Evolutionary conservation across 2,113 vertebrate species (phyloP).

Genomic region (Alexandromys fortis): DNA sequence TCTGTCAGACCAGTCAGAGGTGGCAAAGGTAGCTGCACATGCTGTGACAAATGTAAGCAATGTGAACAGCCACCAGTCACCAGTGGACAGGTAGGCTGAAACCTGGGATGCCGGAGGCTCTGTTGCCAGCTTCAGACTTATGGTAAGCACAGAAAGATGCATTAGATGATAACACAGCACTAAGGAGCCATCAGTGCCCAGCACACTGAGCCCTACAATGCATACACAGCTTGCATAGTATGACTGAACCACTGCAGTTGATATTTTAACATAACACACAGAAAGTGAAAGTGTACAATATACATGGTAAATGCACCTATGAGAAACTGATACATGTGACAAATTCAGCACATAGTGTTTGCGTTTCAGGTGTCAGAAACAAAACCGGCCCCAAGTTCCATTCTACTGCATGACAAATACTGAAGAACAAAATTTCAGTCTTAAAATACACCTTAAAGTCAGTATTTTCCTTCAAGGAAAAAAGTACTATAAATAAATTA

Average conservation of each 20-base stretch:
- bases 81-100: neutral
- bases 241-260: constrained; percentile 88
- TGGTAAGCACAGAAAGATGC: constrained; percentile 80
- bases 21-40: neutral
- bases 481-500: constrained; percentile 99
- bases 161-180: constrained; percentile 81
- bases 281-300: constrained; percentile 88
- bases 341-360: constrained; percentile 86
- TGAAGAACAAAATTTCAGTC: constrained; percentile 97
- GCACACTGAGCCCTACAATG: constrained; percentile 78
- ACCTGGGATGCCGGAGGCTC: neutral
- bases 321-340: constrained; percentile 91
- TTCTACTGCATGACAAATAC: constrained; percentile 96
- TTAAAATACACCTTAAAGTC: constrained; percentile 97
- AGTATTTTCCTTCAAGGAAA: constrained; percentile 99
- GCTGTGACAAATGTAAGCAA: neutral
- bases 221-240: constrained; percentile 88
- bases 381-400: constrained; percentile 94
- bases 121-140: constrained; percentile 69
- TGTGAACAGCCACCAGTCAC: neutral
- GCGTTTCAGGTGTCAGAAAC: constrained; percentile 94
- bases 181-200: constrained; percentile 76
- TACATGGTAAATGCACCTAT: constrained; percentile 91
- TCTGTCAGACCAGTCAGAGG: neutral
- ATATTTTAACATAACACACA: constrained; percentile 89